Evolutionary conservation across 2,113 vertebrate species (phyloP).

Genomic region (Laticauda colubrina): DNA sequence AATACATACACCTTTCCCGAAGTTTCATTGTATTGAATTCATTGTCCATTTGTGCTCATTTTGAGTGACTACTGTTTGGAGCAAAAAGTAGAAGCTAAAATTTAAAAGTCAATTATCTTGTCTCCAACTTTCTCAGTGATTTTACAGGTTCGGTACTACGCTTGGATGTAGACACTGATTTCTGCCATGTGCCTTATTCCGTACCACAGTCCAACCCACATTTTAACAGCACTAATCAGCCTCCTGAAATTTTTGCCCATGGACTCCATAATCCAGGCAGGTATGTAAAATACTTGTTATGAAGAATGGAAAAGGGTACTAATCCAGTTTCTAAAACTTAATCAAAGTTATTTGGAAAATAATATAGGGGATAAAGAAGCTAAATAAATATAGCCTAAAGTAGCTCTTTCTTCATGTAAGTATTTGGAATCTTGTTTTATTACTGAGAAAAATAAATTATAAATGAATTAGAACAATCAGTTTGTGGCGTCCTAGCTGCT

Average conservation of each 20-base stretch:
- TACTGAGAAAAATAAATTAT: background rate
- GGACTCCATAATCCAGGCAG: conserved; percentile 97
- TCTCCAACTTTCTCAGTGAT: conserved; percentile 79
- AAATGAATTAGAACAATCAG: background rate
- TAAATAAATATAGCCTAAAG: background rate
- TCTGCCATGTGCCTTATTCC: conserved; percentile 84
- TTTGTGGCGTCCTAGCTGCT: background rate
- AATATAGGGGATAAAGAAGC: background rate
- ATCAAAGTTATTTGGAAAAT: background rate
- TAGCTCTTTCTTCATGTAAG: background rate
- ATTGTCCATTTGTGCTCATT: background rate
- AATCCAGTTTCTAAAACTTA: background rate
- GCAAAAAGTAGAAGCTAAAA: background rate
- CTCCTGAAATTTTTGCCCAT: conserved; percentile 96
- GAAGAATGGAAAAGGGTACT: background rate
- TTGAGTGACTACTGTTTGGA: background rate
- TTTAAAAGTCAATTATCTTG: conserved; percentile 9
- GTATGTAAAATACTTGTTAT: conserved; percentile 68
- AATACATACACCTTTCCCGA: background rate
- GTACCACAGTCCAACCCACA: conserved; percentile 94
- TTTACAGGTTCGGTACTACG: conserved; percentile 97
- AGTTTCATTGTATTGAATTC: background rate
- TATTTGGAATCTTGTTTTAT: background rate
- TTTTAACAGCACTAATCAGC: conserved; percentile 98
- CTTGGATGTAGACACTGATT: conserved; percentile 89